A percentile compares a stretch with the other conserved stretches of the same genome.
These are phyloP conservation scores for Trinorchestia longiramus DNA, from an alignment of 1,140 invertebrate genomes.

Conservation along the genomic window DNA sequence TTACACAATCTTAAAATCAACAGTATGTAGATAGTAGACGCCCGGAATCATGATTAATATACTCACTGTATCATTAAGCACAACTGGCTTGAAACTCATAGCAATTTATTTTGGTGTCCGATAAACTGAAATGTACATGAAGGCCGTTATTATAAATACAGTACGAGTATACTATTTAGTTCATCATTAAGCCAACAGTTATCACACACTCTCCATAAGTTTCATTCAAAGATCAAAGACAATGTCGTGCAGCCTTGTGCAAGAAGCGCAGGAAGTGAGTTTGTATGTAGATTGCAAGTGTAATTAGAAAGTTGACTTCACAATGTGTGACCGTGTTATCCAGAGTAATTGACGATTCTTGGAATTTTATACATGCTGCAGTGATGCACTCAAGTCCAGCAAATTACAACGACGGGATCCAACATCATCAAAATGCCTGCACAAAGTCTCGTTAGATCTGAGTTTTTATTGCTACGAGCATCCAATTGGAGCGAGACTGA, in stretches of 20 bases:
- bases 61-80: neutral
- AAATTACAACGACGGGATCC: neutral
- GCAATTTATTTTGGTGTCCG: neutral
- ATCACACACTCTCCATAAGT: neutral
- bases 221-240: neutral
- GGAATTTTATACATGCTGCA: constrained; percentile 22
- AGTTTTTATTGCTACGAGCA: neutral
- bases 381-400: neutral
- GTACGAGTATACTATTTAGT: neutral
- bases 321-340: neutral
- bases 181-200: neutral
- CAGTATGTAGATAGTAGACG: neutral
- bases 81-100: neutral
- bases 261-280: neutral
- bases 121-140: neutral
- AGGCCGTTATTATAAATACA: neutral
- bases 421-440: neutral
- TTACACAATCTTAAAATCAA: neutral
- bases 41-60: neutral
- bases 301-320: constrained; percentile 30
- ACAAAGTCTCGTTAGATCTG: neutral
- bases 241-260: neutral
- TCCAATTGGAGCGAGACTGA: constrained; percentile 15
- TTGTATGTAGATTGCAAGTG: neutral
- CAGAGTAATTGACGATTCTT: constrained; percentile 15